These are phyloP conservation scores for Nerophis ophidion DNA, from an alignment of 2,113 vertebrate genomes.

Conservation along the genomic window DNA sequence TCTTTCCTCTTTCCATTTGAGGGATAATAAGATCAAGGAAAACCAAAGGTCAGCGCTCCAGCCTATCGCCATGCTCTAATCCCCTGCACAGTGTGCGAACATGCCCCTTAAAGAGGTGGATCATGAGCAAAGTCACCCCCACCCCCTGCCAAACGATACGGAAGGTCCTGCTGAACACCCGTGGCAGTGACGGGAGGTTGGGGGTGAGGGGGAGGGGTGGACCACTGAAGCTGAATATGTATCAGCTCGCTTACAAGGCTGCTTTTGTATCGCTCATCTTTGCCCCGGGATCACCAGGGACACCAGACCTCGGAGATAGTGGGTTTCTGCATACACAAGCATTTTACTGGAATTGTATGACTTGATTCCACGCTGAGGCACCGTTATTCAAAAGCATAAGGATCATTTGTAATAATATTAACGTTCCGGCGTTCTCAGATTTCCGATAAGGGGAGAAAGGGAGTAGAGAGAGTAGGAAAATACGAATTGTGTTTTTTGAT, in stretches of 20 bases:
- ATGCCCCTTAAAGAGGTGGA: slow-evolving; percentile 22
- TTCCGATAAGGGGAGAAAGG: no score
- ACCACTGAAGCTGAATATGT: slow-evolving; percentile 29
- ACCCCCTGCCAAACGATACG: slow-evolving; percentile 9
- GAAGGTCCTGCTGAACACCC: slow-evolving; percentile 19
- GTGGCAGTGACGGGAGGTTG: slow-evolving; percentile 5
- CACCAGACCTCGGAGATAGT: slow-evolving; percentile 1
- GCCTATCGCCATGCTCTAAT: slow-evolving; percentile 21
- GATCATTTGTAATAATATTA: no score
- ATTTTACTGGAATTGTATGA: no score
- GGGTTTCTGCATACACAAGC: not conserved
- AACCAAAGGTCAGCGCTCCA: slow-evolving; percentile 36
- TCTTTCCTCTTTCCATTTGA: not conserved
- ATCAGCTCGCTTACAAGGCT: slow-evolving; percentile 13
- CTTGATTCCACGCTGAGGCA: no score
- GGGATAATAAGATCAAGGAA: slow-evolving; percentile 19
- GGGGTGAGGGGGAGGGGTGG: no score
- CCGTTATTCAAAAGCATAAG: no score
- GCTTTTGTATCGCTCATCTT: slow-evolving; percentile 20
- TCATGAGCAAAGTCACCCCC: slow-evolving; percentile 3
- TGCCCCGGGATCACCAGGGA: slow-evolving; percentile 19
- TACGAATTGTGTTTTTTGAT: no score
- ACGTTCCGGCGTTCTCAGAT: no score
- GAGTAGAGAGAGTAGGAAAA: no score
- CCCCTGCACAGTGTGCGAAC: slow-evolving; percentile 16